Evolutionary conservation across 1,140 invertebrate genomes (phyloP).

Genomic region (Rhagoletis pomonella): DNA sequence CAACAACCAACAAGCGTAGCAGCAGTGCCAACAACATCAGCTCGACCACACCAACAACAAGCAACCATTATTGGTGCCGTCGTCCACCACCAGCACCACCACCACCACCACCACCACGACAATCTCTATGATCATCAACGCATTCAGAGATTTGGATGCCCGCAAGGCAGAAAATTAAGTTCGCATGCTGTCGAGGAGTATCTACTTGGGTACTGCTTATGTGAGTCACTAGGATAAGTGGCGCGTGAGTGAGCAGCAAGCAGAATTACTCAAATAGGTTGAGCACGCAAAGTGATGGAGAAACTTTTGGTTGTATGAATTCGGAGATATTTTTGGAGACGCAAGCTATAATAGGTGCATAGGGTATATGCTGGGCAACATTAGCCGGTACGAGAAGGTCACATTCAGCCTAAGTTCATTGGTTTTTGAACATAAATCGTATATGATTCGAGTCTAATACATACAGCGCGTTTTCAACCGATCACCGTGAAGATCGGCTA

Average conservation of each 20-base stretch:
- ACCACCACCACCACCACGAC: slow-evolving; percentile 36
- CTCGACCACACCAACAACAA: neutral
- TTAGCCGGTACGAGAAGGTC: too few relatives aligned
- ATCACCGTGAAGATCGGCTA: too few relatives aligned
- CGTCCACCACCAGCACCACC: neutral
- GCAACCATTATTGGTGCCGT: neutral
- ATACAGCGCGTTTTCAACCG: too few relatives aligned
- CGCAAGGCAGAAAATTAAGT: neutral
- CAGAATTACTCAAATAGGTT: neutral
- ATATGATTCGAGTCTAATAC: too few relatives aligned
- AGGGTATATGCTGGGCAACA: too few relatives aligned
- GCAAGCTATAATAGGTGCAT: too few relatives aligned
- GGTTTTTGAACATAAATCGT: too few relatives aligned
- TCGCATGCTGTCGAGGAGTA: neutral
- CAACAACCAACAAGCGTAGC: neutral
- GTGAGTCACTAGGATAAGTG: neutral
- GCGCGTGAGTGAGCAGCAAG: neutral
- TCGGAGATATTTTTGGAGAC: too few relatives aligned
- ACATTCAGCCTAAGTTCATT: too few relatives aligned
- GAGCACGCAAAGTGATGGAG: neutral
- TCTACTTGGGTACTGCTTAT: too few relatives aligned
- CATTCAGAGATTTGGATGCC: neutral
- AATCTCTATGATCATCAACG: neutral
- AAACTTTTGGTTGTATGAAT: too few relatives aligned
- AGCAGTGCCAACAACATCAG: neutral